Percentiles rank a stretch among this genome's conserved stretches.
phyloP scores from a whole-genome alignment of 2,888 invertebrate species.

The Dryocosmus kuriphilus region DNA sequence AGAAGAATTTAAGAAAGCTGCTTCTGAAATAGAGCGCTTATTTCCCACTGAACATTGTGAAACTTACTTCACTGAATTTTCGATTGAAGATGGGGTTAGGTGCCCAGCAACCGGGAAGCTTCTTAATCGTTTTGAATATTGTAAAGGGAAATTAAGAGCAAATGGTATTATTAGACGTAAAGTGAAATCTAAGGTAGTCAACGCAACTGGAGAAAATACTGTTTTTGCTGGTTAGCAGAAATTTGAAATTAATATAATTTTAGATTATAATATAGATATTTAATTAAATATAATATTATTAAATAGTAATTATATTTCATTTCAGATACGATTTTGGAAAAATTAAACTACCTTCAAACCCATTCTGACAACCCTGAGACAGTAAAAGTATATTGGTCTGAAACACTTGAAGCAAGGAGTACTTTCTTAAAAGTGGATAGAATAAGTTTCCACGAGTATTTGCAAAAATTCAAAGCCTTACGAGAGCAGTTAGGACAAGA shows the following conservation, averaged over 20 bases:
- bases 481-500: conserved; percentile 16
- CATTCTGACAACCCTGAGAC: neutral
- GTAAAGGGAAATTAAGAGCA: neutral
- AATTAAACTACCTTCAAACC: neutral
- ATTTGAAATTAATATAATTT: neutral
- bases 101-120: neutral
- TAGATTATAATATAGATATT: neutral
- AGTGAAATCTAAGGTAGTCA: neutral
- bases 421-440: neutral
- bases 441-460: conserved; percentile 15
- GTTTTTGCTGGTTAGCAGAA: conserved; percentile 3
- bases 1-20: neutral
- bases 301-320: neutral
- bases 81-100: neutral
- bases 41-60: neutral
- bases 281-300: too few species aligned
- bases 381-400: neutral
- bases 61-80: neutral
- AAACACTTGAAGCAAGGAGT: neutral
- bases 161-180: neutral
- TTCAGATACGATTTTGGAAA: too few species aligned
- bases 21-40: neutral
- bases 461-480: conserved; percentile 6
- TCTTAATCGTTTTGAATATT: neutral
- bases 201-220: neutral